Base-by-base conservation (phyloP, 2,113 vertebrate species). In the Chaetorhynchus papuensis region DNA sequence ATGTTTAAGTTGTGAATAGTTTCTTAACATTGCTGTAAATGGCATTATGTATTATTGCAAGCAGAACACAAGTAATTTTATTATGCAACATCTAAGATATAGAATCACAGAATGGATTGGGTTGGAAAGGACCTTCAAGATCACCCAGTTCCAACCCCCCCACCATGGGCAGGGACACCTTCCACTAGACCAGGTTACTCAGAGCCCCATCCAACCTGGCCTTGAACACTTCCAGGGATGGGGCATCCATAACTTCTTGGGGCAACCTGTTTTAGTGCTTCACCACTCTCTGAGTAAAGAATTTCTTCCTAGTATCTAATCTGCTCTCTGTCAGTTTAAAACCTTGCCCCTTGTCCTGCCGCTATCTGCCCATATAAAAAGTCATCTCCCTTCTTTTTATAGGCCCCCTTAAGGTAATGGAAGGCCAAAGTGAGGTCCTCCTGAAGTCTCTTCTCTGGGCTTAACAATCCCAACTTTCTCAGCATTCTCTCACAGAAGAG, bases 1-100 rank as follows among this genome's bases (percentile, higher is more conserved):
- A 54, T 95, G 94, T 96, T 97, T 96, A 91, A 90, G 96, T 95
- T 98, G 98, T 98, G 97, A 97, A 98, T 98, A 96, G 92, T 98
- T 97, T 97, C 90, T 97, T 97, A 96, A 96, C 93, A 82, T 89
- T 95, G 96, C 97, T 97, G 96, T 97, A 97, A 97, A 95, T 98
- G 96, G 96, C 95, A 96, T 94, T 97, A 87, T 97, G 86, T 97
- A 95, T 94, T 94, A 97, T 96, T 95, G 93, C 96, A 98, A 96
- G 96, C 85, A 95, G 94, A 97, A 95, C 94, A 95, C 93, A 77
- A 93, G 92, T 95, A 93, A 98, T 98, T 98, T 97, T 97, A 95
- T 97, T 96, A 95, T 88, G 94, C 95, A 93, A 84, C 78, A 60
- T 76, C 87, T 87, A 90, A 97, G 95, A 97, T 91, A 93, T 15